Conservation (phyloP, 2,797 vertebrate species). For the Valencia hispanica region DNA sequence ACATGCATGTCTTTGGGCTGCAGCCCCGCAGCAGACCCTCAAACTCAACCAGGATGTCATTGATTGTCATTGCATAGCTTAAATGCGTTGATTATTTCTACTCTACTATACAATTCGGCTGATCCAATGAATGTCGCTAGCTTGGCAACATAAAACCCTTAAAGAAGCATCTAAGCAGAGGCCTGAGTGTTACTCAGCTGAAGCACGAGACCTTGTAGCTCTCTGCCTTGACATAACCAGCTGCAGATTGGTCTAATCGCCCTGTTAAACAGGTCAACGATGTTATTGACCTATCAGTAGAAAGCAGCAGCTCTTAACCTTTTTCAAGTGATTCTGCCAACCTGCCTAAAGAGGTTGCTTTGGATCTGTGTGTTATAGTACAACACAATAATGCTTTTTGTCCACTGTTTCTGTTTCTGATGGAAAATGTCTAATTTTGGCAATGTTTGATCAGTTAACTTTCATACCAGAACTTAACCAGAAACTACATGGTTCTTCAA, state of each 20-base stretch:
- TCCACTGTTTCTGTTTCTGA: background rate
- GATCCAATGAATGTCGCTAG: background rate
- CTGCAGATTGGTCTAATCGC: conserved; percentile 42
- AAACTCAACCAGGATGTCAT: background rate
- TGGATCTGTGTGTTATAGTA: background rate
- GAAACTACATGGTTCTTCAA: background rate
- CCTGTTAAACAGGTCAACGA: conserved; percentile 39
- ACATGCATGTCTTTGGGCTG: background rate
- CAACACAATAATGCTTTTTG: background rate
- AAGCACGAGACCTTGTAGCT: background rate
- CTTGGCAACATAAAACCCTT: background rate
- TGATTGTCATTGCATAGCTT: background rate
- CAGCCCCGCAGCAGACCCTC: background rate
- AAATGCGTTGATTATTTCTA: background rate
- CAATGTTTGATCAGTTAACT: background rate
- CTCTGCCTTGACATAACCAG: background rate
- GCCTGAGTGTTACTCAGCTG: background rate
- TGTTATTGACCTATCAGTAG: conserved; percentile 24
- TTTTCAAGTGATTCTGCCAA: conserved; percentile 28
- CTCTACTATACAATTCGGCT: background rate
- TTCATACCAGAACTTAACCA: background rate
- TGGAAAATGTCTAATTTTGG: background rate
- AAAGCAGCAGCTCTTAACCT: conserved; percentile 28
- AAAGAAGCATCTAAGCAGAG: background rate
- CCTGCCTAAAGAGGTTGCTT: conserved; percentile 4